Conservation (phyloP, 1,140 invertebrate species). For the Heliconius himera region DNA sequence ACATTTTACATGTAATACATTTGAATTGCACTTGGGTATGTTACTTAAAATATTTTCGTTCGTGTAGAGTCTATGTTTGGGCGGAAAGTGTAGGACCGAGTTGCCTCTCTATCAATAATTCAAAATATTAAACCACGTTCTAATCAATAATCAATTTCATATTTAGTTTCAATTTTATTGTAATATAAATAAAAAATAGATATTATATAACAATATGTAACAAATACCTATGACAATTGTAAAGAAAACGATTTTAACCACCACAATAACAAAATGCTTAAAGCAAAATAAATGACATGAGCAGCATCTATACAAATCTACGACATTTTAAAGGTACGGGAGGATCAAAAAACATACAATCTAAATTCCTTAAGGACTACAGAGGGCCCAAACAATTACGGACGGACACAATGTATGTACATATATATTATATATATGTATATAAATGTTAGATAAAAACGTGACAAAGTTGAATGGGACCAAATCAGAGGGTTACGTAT, state of each 20-base stretch:
- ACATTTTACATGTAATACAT: too few species aligned
- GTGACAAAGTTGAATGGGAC: slow-evolving; percentile 40
- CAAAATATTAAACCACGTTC: too few species aligned
- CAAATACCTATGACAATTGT: not conserved
- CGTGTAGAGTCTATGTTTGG: too few species aligned
- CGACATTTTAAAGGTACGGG: not conserved
- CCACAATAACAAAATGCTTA: not conserved
- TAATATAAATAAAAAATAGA: not conserved
- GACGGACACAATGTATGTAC: slow-evolving; percentile 12
- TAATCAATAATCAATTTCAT: too few species aligned
- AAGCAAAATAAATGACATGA: not conserved
- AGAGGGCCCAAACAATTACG: slow-evolving; percentile 8
- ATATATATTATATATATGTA: slow-evolving; percentile 16
- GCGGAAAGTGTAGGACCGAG: too few species aligned
- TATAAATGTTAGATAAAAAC: slow-evolving; percentile 26
- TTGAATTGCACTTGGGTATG: too few species aligned
- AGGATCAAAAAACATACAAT: slow-evolving; percentile 3
- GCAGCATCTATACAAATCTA: not conserved
- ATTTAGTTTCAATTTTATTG: too few species aligned
- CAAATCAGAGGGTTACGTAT: slow-evolving; percentile 51
- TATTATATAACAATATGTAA: not conserved
- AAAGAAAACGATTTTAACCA: not conserved
- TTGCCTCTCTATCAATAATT: too few species aligned
- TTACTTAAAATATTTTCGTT: too few species aligned
- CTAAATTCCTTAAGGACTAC: slow-evolving; percentile 12